These are phyloP conservation scores for Bostrychus sinensis DNA, from an alignment of 2,113 vertebrate genomes.

Conservation along the genomic window DNA sequence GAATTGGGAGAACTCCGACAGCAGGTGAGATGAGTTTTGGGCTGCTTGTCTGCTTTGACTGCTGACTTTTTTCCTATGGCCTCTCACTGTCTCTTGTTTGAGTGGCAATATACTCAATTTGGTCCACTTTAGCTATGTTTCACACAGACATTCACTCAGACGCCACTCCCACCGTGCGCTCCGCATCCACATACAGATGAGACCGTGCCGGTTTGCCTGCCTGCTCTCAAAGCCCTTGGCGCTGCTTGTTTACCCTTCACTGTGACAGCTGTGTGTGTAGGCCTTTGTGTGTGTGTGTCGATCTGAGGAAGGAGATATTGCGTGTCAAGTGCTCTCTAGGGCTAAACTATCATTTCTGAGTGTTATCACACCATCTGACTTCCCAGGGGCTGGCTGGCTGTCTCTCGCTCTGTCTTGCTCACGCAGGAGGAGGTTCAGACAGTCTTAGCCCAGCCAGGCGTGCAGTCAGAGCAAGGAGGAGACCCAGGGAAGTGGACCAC, in stretches of 20 bases:
- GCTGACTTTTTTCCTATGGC: slow-evolving; percentile 22
- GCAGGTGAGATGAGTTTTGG: slow-evolving; percentile 56
- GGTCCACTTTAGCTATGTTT: slow-evolving; percentile 72
- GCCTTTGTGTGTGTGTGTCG: slow-evolving; percentile 64
- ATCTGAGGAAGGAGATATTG: slow-evolving; percentile 79
- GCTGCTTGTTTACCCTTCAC: slow-evolving; percentile 80
- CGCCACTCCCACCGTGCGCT: slow-evolving; percentile 56
- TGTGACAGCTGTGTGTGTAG: slow-evolving; percentile 73
- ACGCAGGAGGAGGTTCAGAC: slow-evolving; percentile 66
- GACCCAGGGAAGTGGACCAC: slow-evolving; percentile 56
- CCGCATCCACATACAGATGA: slow-evolving; percentile 69
- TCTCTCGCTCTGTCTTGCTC: slow-evolving; percentile 55
- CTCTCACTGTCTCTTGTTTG: slow-evolving; percentile 68
- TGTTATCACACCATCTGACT: slow-evolving; percentile 80
- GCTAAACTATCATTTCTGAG: slow-evolving; percentile 84
- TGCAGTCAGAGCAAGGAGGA: slow-evolving; percentile 58
- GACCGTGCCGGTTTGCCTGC: slow-evolving; percentile 49
- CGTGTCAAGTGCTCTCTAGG: slow-evolving; percentile 84
- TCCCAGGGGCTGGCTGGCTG: slow-evolving; percentile 73
- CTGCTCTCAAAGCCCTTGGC: slow-evolving; percentile 70
- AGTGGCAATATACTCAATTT: slow-evolving; percentile 74
- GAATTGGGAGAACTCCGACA: slow-evolving; percentile 62
- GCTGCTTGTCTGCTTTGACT: slow-evolving; percentile 36
- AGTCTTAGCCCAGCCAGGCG: slow-evolving; percentile 66
- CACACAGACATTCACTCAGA: slow-evolving; percentile 68